phyloP scores from a whole-genome alignment of 2,888 invertebrate genomes.

The Lacanobia wlatinum region DNA sequence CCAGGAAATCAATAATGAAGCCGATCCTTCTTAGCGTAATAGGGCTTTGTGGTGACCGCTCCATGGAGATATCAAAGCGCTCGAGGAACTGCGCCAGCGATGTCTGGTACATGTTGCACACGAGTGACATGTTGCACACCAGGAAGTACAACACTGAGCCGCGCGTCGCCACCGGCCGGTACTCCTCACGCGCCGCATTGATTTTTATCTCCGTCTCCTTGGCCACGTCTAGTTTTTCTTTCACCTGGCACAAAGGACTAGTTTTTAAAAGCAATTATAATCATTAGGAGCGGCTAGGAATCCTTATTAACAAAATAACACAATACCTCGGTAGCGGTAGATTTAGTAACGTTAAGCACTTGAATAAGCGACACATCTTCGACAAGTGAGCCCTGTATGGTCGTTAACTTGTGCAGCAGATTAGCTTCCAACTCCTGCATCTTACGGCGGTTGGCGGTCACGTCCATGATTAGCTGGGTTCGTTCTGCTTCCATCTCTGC shows the following conservation, averaged over 20 bases:
- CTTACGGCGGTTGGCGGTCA: conserved; percentile 95
- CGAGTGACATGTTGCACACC: conserved; percentile 96
- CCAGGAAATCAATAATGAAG: conserved; percentile 93
- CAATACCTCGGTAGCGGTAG: conserved; percentile 91
- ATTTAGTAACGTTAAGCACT: conserved; percentile 95
- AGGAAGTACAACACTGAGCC: conserved; percentile 97
- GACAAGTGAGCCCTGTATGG: conserved; percentile 95
- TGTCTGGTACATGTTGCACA: conserved; percentile 97
- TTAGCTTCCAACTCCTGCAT: conserved; percentile 97
- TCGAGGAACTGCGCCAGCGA: conserved; percentile 96
- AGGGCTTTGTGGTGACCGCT: conserved; percentile 92
- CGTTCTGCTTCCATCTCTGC: conserved; percentile 96
- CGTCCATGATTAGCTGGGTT: conserved; percentile 94
- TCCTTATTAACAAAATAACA: not conserved
- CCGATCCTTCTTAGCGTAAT: conserved; percentile 92
- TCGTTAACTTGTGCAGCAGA: conserved; percentile 95
- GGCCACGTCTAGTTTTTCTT: conserved; percentile 94
- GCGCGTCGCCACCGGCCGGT: conserved; percentile 95
- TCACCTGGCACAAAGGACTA: conserved; percentile 86
- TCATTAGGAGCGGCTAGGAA: not conserved
- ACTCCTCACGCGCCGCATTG: conserved; percentile 96
- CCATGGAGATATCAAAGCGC: conserved; percentile 96
- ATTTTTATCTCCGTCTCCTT: conserved; percentile 96
- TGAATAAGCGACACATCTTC: conserved; percentile 97
- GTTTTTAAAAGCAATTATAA: not conserved